These are phyloP conservation scores for Podarcis lilfordi DNA, from an alignment of 2,797 vertebrate species.

Conservation along the genomic window DNA sequence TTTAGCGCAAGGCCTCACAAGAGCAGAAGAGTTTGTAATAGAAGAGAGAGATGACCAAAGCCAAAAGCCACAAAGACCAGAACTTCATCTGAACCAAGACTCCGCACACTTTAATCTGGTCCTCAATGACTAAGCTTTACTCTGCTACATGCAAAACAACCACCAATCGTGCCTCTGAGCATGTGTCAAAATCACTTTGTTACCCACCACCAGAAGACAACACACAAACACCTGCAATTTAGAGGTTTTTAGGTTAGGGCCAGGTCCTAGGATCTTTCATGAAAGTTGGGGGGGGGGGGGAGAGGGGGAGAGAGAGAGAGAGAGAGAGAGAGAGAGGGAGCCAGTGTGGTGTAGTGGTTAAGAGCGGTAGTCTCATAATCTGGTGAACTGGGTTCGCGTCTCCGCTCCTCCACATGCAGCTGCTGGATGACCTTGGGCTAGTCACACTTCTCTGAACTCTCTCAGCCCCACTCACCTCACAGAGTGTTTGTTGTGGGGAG, in stretches of 20 bases:
- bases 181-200: background rate
- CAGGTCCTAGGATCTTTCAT: background rate
- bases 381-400: too few relatives aligned
- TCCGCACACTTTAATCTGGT: background rate
- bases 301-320: too few relatives aligned
- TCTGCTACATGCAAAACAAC: background rate
- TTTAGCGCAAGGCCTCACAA: background rate
- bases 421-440: too few relatives aligned
- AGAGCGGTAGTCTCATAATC: too few relatives aligned
- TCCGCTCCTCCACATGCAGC: too few relatives aligned
- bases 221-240: background rate
- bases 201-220: background rate
- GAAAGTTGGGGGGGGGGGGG: too few relatives aligned
- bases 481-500: too few relatives aligned
- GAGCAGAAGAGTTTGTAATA: constrained; percentile 5
- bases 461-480: too few relatives aligned
- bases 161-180: background rate
- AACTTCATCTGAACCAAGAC: background rate
- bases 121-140: background rate
- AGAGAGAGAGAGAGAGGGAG: too few relatives aligned
- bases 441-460: too few relatives aligned
- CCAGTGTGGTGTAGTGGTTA: too few relatives aligned
- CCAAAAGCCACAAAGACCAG: background rate
- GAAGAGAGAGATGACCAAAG: background rate
- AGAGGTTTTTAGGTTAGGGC: background rate